Base-by-base conservation (phyloP, 1,140 invertebrate species). In the Mactra quadrangularis region DNA sequence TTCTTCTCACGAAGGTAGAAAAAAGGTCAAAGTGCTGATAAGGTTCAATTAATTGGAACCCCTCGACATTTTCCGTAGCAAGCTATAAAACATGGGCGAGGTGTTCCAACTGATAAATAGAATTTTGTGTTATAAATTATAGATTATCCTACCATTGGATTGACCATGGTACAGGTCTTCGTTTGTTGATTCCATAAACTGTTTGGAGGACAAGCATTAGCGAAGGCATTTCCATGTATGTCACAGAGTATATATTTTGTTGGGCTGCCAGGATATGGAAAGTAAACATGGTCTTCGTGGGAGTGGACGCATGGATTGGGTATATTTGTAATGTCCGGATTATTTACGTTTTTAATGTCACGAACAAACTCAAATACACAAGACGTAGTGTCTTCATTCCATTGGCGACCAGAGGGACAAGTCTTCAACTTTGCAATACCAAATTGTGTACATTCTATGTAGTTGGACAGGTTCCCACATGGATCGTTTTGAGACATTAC, bases 181-280 rank as follows among this genome's bases (percentile, higher is more conserved):
- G 60, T 66, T 7, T 53, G 60, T 25, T 72, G 57, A 22, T 81
- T 86, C 85, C 85, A 86, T 41, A 83, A 22, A 0, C 84, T 78
- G 9, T 52, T 25, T 9, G 52, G 6, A 6, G 15, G 41, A 60
- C 85, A 86, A 17, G 47, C 33, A 9, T 60, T 38, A 0, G 71
- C 71, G 22, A 64, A 86, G 6, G 77, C 85, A 38, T 84, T 83
- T n/a, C 81, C 83, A 31, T 70, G 45, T 4, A n/a, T 9, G 57
- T 87, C 81, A 68, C 85, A 86, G 22, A 84, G 57, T 53, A 86
- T 86, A 52, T 84, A 86, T 33, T 71, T 77, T 0, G 27, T 52
- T 7, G 25, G 17, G 41, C 76, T 47, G n/a, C 15, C 45, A 11
- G 70, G 75, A 35, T 75, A 76, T 13, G 85, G 77, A 53, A 84